Evolutionary conservation across 2,113 vertebrate genomes (phyloP).

Genomic region (Vulpes vulpes): DNA sequence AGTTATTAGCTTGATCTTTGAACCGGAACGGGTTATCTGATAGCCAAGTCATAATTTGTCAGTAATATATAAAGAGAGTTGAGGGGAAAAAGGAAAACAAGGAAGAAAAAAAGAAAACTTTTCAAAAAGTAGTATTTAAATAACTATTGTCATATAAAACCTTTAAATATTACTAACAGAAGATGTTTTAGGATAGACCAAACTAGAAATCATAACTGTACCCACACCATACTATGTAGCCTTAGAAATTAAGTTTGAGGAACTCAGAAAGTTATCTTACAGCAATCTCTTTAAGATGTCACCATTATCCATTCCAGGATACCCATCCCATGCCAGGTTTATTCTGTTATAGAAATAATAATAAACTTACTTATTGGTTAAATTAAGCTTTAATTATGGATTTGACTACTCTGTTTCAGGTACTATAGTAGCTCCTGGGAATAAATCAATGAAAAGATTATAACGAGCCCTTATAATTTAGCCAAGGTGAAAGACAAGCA

Average conservation of each 20-base stretch:
- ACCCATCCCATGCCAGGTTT: background rate
- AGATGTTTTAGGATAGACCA: background rate
- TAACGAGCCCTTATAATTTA: background rate
- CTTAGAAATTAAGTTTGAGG: constrained; percentile 7
- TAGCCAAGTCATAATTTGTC: constrained; percentile 45
- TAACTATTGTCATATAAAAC: background rate
- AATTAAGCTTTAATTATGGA: background rate
- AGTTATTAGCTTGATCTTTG: constrained; percentile 65
- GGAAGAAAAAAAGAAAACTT: background rate
- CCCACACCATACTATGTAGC: background rate
- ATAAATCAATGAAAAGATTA: constrained; percentile 18
- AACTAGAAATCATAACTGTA: background rate
- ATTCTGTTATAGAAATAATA: constrained; percentile 25
- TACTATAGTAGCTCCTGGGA: background rate
- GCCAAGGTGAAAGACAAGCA: background rate
- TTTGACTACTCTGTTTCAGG: background rate
- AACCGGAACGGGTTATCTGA: constrained; percentile 58
- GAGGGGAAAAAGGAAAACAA: background rate
- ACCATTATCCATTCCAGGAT: background rate
- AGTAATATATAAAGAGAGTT: constrained; percentile 30
- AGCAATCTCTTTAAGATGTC: background rate
- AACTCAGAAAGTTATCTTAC: constrained; percentile 29
- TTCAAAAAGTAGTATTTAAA: background rate
- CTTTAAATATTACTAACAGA: background rate
- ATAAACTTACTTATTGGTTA: background rate